These are phyloP conservation scores for Autographa gamma DNA, from an alignment of 2,888 invertebrate species.

Conservation along the genomic window DNA sequence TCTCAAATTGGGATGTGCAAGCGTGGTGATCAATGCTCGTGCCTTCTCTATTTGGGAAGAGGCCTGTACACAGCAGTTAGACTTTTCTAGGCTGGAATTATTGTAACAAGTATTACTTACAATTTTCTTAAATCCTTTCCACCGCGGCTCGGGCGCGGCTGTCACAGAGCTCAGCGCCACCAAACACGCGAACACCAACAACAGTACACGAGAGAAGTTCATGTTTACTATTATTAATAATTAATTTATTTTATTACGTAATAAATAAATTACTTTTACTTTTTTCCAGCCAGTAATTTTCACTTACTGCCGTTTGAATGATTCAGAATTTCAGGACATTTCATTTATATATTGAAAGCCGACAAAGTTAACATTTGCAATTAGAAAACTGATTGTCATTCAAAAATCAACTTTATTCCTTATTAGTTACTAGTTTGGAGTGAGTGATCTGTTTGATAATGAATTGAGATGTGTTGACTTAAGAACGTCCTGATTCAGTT, in stretches of 20 bases:
- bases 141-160: constrained; percentile 66
- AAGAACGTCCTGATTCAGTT: constrained; percentile 42
- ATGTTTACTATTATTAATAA: constrained; percentile 53
- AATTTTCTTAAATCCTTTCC: constrained; percentile 70
- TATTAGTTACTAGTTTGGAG: background rate
- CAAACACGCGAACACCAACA: constrained; percentile 57
- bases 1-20: too few relatives aligned
- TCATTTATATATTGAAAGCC: background rate
- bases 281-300: background rate
- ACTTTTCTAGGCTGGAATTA: too few relatives aligned
- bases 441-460: background rate
- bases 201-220: constrained; percentile 63
- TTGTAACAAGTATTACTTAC: constrained; percentile 49
- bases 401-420: background rate
- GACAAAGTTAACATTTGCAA: background rate
- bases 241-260: background rate
- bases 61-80: too few relatives aligned
- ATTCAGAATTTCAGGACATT: background rate
- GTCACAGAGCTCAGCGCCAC: constrained; percentile 57
- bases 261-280: background rate
- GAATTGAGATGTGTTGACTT: constrained; percentile 8
- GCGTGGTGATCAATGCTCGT: too few relatives aligned
- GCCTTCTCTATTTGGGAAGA: too few relatives aligned
- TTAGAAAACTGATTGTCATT: background rate
- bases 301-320: background rate